These are phyloP conservation scores for Ochotona princeps DNA, from an alignment of 2,113 vertebrate genomes.

Conservation along the genomic window DNA sequence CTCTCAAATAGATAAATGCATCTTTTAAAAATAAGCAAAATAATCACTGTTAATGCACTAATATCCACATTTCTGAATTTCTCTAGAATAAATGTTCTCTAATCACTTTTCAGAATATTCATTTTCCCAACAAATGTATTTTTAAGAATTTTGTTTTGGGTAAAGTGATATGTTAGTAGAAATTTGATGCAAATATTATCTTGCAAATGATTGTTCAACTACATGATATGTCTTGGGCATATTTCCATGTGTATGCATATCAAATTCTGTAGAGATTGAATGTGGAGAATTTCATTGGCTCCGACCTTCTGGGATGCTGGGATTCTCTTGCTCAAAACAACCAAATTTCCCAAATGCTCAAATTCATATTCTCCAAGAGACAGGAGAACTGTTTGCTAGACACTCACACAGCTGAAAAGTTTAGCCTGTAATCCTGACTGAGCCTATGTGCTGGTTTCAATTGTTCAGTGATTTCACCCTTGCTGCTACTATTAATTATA, in stretches of 20 bases:
- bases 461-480: slow-evolving; percentile 51
- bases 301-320: background rate
- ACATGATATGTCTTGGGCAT: background rate
- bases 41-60: background rate
- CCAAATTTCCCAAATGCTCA: slow-evolving; percentile 44
- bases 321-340: slow-evolving; percentile 1
- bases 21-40: too few species aligned
- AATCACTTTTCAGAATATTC: background rate
- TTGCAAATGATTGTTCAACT: background rate
- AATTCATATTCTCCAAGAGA: background rate
- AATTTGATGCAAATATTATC: background rate
- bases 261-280: slow-evolving; percentile 13
- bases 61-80: background rate
- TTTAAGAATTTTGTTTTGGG: background rate
- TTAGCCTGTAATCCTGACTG: slow-evolving; percentile 23
- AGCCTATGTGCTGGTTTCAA: slow-evolving; percentile 22
- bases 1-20: too few species aligned
- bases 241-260: background rate
- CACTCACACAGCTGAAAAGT: background rate
- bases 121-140: background rate
- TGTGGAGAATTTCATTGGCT: background rate
- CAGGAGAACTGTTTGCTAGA: background rate
- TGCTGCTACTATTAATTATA: slow-evolving; percentile 49
- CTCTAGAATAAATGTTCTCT: background rate
- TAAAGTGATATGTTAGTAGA: background rate